Evolutionary conservation across 2,797 vertebrate genomes (phyloP), one percentile per base, ranked within the genome.

Genomic region (Columba guinea): DNA sequence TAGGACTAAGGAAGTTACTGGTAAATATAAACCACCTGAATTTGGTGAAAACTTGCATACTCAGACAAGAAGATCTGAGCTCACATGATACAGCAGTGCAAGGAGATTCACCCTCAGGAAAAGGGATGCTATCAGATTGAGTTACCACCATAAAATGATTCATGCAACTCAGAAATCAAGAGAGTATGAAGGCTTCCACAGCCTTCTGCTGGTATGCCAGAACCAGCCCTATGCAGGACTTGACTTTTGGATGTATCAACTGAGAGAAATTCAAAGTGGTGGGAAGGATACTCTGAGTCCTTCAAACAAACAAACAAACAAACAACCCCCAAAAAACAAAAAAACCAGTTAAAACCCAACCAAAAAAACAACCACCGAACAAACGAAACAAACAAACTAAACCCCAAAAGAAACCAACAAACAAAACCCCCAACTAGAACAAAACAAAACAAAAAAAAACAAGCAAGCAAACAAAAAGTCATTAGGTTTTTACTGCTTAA

Each of bases 241-340:
- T 68, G 32, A 20, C 9, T 78, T 78, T 78, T 32, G 64, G 41
- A 32, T 34, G 9, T 5, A 60, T 13, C 11, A 60, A 6, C 16
- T 63, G 9, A 74, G 22, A 6, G 1, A 37, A 58, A 49, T 89
- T 71, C 21, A 32, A 56, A 78, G 20, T 20, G 3, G 3, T 44
- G 10, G 13, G 13, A 12, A 53, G 8, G 21, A 22, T 49, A 35
- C 6, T 59, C 27, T 0, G 2, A 56, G 6, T 24, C 9, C 13
- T 13, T 67, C 70, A 76, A 85, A 65, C 9, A 86, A 37, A 49
- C 2, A 89, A 63, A 4, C 37, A 49, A 48, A 39, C 39, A 39
- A 39, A 14, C 39, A 14, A 37, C 37, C 37, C 37, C 41, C 15
- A 6, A 41, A 16, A 41, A 41, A 41, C 41, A 16, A 41, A 41